phyloP scores from a whole-genome alignment of 2,888 invertebrate species.

The Scelioninae gen. 2 region DNA sequence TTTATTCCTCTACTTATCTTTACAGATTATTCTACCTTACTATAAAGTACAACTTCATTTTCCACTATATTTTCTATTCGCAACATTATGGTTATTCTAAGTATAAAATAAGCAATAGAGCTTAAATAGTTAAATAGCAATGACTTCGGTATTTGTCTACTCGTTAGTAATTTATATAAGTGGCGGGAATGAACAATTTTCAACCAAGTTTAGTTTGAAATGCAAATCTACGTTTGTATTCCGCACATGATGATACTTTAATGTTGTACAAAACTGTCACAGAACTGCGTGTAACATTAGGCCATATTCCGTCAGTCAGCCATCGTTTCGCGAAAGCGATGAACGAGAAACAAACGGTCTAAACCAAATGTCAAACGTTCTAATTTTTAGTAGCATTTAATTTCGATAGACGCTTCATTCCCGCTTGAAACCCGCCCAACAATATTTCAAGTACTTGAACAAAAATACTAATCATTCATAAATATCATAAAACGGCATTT shows the following conservation, averaged over 20 bases:
- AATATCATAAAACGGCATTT: constrained; percentile 18
- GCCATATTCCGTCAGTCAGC: constrained; percentile 14
- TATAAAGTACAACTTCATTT: constrained; percentile 73
- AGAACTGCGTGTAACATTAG: constrained; percentile 15
- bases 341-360: constrained; percentile 11
- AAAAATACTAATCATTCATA: constrained; percentile 34
- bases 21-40: constrained; percentile 74
- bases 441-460: constrained; percentile 32
- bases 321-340: constrained; percentile 9
- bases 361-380: constrained; percentile 16
- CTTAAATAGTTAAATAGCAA: constrained; percentile 74
- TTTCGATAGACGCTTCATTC: constrained; percentile 16
- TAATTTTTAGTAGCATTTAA: not conserved
- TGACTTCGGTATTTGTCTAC: constrained; percentile 71
- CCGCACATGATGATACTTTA: too few species aligned
- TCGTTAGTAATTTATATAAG: constrained; percentile 68
- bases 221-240: too few species aligned
- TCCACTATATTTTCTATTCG: constrained; percentile 73
- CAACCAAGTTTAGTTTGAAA: not conserved
- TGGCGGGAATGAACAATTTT: constrained; percentile 63
- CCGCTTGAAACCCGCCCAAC: constrained; percentile 15
- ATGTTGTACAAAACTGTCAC: not conserved
- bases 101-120: constrained; percentile 75
- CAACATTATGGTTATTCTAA: constrained; percentile 72
- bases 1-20: constrained; percentile 75